phyloP scores from a whole-genome alignment of 30 jellyfish, hydroid and myxozoan genomes.

The Rhopilema esculentum region DNA sequence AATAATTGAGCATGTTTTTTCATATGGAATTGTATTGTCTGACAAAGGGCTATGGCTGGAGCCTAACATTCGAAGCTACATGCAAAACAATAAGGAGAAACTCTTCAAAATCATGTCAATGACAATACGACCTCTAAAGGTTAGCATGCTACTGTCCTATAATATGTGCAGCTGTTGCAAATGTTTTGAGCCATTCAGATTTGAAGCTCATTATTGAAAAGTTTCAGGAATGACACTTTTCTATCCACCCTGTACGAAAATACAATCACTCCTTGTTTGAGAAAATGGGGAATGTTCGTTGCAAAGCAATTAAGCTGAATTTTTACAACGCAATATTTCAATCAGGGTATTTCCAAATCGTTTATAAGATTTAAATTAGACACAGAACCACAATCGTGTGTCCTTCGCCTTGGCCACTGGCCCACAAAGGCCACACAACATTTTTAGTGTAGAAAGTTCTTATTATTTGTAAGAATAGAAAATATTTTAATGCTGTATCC shows the following conservation, averaged over 20 bases:
- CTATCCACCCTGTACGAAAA: too few relatives aligned
- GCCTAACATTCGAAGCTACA: slow-evolving; percentile 43
- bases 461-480: too few relatives aligned
- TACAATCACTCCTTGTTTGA: too few relatives aligned
- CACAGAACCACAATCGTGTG: background rate
- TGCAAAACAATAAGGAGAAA: slow-evolving; percentile 61
- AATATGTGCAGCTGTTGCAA: background rate
- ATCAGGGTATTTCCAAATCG: background rate
- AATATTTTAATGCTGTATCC: too few relatives aligned
- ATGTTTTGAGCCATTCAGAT: background rate
- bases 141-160: background rate
- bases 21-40: slow-evolving; percentile 68
- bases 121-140: slow-evolving; percentile 59
- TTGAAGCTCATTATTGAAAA: background rate
- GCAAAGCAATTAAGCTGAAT: too few relatives aligned
- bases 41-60: slow-evolving; percentile 67
- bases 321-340: too few relatives aligned
- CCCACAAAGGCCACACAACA: too few relatives aligned
- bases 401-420: background rate
- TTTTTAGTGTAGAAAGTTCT: too few relatives aligned
- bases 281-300: too few relatives aligned
- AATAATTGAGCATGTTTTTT: slow-evolving; percentile 60
- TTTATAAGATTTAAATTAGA: too few relatives aligned
- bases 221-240: background rate
- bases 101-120: slow-evolving; percentile 45